Evolutionary conservation across 2,113 vertebrate genomes (phyloP).

Genomic region (Lanius collurio): DNA sequence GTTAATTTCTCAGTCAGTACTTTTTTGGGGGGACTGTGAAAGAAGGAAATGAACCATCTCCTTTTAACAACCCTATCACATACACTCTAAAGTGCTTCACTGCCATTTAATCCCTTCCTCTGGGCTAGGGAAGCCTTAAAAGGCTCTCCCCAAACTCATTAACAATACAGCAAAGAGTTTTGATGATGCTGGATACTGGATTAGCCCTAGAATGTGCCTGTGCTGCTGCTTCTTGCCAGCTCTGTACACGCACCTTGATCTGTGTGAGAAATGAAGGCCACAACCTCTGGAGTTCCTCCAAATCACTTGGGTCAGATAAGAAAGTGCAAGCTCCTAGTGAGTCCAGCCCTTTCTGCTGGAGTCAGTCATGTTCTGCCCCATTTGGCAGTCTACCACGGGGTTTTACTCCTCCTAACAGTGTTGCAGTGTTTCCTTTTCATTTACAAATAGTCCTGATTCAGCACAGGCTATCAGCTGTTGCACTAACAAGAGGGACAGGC

Average conservation of each 20-base stretch:
- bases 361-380: not conserved
- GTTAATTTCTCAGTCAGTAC: not conserved
- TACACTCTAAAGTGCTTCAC: not conserved
- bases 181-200: not conserved
- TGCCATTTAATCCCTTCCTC: not conserved
- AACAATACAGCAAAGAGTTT: not conserved
- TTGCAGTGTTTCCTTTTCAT: conserved; percentile 27
- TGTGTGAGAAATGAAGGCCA: not conserved
- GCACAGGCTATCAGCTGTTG: not conserved
- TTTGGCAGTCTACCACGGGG: not conserved
- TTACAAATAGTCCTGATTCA: conserved; percentile 26
- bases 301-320: not conserved
- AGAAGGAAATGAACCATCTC: not conserved
- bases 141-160: not conserved
- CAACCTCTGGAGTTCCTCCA: not conserved
- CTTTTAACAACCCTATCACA: not conserved
- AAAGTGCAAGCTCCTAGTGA: not conserved
- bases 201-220: not conserved
- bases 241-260: not conserved
- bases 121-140: not conserved
- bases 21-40: not conserved
- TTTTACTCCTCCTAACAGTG: conserved; percentile 35
- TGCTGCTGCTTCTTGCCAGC: not conserved
- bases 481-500: not conserved
- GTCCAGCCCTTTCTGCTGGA: not conserved